Conservation (phyloP, 1,140 invertebrate genomes). For the Bombus balteatus region DNA sequence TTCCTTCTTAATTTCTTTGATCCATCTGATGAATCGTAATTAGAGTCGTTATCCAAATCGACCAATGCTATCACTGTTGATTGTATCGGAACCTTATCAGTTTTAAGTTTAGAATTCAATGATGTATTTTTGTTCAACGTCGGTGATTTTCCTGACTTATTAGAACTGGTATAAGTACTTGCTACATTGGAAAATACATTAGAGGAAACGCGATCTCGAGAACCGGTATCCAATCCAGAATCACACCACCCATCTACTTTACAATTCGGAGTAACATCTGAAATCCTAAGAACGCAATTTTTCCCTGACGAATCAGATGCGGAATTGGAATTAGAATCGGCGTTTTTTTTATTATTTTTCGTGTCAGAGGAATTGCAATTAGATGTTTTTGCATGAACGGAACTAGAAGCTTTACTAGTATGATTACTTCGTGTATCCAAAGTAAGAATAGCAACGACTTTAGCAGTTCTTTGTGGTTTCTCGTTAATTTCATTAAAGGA, state of each 20-base stretch:
- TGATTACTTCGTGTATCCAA: conserved; percentile 70
- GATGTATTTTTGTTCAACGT: neutral
- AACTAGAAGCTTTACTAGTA: conserved; percentile 31
- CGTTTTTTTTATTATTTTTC: conserved; percentile 25
- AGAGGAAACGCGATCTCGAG: neutral
- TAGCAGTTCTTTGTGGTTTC: conserved; percentile 78
- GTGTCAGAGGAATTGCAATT: neutral
- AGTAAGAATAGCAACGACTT: conserved; percentile 78
- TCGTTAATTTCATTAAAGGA: conserved; percentile 51
- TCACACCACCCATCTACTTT: conserved; percentile 35
- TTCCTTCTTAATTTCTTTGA: conserved; percentile 43
- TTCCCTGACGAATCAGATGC: conserved; percentile 6
- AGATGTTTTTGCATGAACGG: conserved; percentile 10
- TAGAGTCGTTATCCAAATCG: conserved; percentile 65
- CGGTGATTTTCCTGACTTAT: conserved; percentile 19
- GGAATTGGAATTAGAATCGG: conserved; percentile 11
- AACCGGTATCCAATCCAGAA: conserved; percentile 1
- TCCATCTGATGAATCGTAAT: conserved; percentile 48
- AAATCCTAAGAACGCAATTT: conserved; percentile 35
- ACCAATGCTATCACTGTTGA: conserved; percentile 44
- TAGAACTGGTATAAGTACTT: conserved; percentile 41
- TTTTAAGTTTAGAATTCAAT: conserved; percentile 28
- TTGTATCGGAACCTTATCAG: conserved; percentile 20
- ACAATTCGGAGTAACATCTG: conserved; percentile 32
- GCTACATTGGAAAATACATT: conserved; percentile 23